phyloP scores from a whole-genome alignment of 2,888 invertebrate genomes.

The Labia minor region DNA sequence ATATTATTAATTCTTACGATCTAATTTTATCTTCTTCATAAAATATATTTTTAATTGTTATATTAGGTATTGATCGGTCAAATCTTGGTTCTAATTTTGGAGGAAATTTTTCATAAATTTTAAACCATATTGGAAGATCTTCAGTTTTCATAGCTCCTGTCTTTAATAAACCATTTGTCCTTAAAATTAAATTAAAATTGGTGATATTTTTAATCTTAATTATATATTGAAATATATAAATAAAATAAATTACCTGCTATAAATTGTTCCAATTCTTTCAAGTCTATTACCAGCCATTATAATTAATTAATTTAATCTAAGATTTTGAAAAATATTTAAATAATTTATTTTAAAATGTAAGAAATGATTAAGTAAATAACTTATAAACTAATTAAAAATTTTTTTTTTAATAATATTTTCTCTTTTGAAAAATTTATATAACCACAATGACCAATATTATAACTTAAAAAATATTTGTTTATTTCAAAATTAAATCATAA shows the following conservation, averaged over 20 bases:
- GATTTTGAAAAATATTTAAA: not conserved
- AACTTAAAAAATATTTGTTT: no score
- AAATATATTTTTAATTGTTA: constrained; percentile 57
- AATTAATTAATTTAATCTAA: not conserved
- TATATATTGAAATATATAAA: not conserved
- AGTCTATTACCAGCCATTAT: constrained; percentile 57
- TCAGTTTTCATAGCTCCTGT: constrained; percentile 67
- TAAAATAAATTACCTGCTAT: constrained; percentile 45
- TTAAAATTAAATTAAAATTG: constrained; percentile 34
- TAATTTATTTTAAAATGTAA: not conserved
- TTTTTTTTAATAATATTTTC: no score
- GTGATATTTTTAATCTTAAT: not conserved
- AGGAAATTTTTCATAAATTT: constrained; percentile 82
- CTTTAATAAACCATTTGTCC: constrained; percentile 65
- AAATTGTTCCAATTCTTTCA: constrained; percentile 64
- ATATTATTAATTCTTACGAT: constrained; percentile 71
- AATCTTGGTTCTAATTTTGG: constrained; percentile 72
- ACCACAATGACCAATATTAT: no score
- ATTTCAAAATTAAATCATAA: no score
- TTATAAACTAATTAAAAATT: not conserved
- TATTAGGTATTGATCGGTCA: constrained; percentile 52
- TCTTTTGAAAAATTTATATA: no score
- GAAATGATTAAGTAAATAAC: not conserved
- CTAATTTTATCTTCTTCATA: constrained; percentile 73
- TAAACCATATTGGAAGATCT: constrained; percentile 87